These are phyloP conservation scores for Noctua janthina DNA, from an alignment of 2,888 invertebrate species.

Conservation along the genomic window DNA sequence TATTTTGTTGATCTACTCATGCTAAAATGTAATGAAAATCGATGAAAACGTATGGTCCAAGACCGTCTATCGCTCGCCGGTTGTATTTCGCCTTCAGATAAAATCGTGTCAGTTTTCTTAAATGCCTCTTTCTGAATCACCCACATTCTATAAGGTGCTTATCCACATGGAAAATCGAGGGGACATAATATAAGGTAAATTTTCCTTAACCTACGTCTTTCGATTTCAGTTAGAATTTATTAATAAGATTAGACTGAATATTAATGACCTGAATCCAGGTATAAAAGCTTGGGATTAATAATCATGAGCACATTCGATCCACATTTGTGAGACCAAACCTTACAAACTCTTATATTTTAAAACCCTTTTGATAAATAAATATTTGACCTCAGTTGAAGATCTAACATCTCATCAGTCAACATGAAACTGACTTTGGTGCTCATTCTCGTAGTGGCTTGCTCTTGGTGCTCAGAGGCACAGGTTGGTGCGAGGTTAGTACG, in stretches of 20 bases:
- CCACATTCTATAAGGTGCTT: neutral
- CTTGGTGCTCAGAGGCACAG: constrained; percentile 34
- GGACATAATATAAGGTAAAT: constrained; percentile 14
- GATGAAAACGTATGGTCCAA: neutral
- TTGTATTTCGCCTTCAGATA: neutral
- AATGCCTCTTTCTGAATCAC: neutral
- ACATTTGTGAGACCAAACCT: constrained; percentile 9
- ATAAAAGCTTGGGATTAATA: constrained; percentile 36
- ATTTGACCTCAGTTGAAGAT: neutral
- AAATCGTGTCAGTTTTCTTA: neutral
- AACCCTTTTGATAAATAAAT: neutral
- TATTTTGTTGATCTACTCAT: neutral
- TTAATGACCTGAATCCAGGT: constrained; percentile 32
- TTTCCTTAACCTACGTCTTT: constrained; percentile 31
- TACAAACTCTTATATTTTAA: neutral
- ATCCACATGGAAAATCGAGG: constrained; percentile 32
- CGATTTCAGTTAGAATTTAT: constrained; percentile 11
- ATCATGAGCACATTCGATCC: constrained; percentile 29
- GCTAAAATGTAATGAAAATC: neutral
- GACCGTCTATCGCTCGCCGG: neutral
- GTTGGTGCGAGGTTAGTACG: constrained; percentile 21
- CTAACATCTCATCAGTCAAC: constrained; percentile 2
- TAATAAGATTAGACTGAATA: constrained; percentile 44
- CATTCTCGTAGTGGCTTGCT: constrained; percentile 26
- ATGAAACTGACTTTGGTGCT: constrained; percentile 51